A percentile compares a stretch with the other conserved stretches of the same genome.
phyloP scores from a whole-genome alignment of 2,113 vertebrate species.

The Passer domesticus region DNA sequence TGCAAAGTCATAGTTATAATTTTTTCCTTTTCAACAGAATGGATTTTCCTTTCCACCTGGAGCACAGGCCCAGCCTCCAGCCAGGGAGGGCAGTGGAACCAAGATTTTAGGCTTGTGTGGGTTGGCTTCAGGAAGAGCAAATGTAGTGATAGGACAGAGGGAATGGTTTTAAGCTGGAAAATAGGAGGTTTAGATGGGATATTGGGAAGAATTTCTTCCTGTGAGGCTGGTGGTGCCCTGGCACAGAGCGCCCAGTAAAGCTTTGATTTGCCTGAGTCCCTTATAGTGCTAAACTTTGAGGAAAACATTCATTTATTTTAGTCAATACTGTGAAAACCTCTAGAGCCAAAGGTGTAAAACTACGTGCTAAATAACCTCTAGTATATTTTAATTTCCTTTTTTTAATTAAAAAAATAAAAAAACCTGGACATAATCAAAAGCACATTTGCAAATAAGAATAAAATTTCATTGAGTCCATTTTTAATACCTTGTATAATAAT shows the following conservation, averaged over 20 bases:
- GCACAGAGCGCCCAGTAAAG: neutral
- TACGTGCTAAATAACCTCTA: neutral
- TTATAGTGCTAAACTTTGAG: rapidly evolving
- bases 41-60: neutral
- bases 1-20: neutral
- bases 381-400: neutral
- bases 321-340: neutral
- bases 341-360: neutral
- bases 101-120: neutral
- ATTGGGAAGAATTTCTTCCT: neutral
- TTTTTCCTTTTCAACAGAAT: neutral
- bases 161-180: neutral
- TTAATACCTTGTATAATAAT: neutral
- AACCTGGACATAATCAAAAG: neutral
- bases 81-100: neutral
- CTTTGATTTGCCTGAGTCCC: neutral
- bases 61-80: neutral
- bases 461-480: neutral
- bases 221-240: neutral
- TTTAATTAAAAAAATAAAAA: neutral
- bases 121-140: neutral
- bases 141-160: neutral
- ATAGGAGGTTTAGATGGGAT: neutral
- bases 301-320: neutral
- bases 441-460: neutral